Evolutionary conservation across 2,113 vertebrate species (phyloP).

Genomic region (Percina caprodes): DNA sequence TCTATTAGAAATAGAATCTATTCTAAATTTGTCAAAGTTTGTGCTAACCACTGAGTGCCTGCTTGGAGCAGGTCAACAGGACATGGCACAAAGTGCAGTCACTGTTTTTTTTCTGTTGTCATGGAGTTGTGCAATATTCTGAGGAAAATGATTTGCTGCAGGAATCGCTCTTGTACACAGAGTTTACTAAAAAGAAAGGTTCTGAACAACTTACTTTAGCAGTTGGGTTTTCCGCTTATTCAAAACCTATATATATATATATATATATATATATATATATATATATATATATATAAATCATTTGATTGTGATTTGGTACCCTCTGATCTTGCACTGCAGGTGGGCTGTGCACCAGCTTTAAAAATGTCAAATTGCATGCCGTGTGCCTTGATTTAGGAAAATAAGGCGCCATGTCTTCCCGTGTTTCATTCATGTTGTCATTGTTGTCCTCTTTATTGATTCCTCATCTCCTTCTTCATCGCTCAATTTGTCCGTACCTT

Average conservation of each 20-base stretch:
- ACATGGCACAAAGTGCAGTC: neutral
- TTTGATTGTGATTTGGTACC: conserved; percentile 6
- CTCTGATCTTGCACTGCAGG: neutral
- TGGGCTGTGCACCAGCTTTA: neutral
- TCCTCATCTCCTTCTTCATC: neutral
- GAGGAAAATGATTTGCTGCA: neutral
- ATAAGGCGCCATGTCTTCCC: neutral
- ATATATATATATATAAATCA: neutral
- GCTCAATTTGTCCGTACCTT: conserved; percentile 1
- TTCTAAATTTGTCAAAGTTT: conserved; percentile 1
- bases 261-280: too few species aligned
- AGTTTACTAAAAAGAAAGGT: too few species aligned
- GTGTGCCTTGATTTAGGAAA: conserved; percentile 18
- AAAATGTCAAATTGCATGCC: conserved; percentile 14
- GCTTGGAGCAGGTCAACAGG: neutral
- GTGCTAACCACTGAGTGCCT: conserved; percentile 1
- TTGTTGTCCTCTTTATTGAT: conserved; percentile 6
- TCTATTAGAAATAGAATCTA: too few species aligned
- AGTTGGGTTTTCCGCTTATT: too few species aligned
- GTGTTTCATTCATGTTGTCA: conserved; percentile 8
- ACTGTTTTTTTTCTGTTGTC: neutral
- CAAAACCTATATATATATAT: too few species aligned
- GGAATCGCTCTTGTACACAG: neutral
- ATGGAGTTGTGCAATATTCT: neutral
- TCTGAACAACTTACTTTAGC: too few species aligned